phyloP scores from a whole-genome alignment of 2,113 vertebrate genomes.

The Nycticryphes semicollaris region DNA sequence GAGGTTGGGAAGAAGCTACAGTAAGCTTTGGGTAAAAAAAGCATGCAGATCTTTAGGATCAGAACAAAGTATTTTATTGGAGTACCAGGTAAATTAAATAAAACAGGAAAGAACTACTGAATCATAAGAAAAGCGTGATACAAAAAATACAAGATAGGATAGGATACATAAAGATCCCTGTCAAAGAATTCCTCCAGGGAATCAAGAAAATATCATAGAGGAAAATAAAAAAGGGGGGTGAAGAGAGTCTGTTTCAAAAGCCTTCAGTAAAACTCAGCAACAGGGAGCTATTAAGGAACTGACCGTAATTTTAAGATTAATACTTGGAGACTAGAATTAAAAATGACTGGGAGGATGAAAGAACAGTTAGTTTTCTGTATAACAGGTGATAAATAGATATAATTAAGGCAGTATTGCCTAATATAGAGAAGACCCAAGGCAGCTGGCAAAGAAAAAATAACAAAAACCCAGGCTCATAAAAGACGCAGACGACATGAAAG shows the following conservation, averaged over 20 bases:
- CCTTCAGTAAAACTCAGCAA: neutral
- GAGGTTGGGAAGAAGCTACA: neutral
- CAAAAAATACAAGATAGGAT: neutral
- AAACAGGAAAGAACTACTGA: neutral
- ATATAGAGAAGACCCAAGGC: neutral
- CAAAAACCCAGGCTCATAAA: neutral
- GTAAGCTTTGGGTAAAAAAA: neutral
- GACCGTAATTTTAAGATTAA: neutral
- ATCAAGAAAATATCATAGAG: neutral
- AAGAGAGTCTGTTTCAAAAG: neutral
- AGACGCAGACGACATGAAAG: neutral
- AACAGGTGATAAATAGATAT: neutral
- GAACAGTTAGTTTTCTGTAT: neutral
- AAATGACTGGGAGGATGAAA: neutral
- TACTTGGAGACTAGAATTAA: neutral
- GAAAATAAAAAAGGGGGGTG: neutral
- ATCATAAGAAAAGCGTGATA: neutral
- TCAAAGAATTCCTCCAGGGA: neutral
- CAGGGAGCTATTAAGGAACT: neutral
- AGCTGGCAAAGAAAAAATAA: neutral
- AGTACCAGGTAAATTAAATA: neutral
- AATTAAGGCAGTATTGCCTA: neutral
- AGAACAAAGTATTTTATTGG: neutral
- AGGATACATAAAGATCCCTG: neutral
- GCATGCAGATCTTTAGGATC: neutral